phyloP scores from a whole-genome alignment of 35 echinoderm and acorn worm species.

The Nesometra sesokonis region DNA sequence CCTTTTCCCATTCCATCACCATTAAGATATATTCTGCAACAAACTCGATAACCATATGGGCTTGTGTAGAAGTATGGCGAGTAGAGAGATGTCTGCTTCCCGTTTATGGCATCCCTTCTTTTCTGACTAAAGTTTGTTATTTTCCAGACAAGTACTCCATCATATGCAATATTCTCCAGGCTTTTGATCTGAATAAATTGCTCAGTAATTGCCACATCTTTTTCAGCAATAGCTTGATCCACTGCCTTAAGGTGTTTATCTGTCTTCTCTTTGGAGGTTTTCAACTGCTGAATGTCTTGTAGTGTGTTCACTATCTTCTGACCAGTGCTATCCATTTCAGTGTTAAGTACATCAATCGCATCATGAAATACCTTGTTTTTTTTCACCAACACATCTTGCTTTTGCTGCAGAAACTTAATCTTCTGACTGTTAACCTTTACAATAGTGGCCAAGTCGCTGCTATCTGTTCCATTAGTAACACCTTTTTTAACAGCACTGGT shows the following conservation, averaged over 20 bases:
- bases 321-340: background rate
- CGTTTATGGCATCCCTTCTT: background rate
- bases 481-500: background rate
- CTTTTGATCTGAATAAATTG: background rate
- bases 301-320: background rate
- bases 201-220: background rate
- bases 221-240: background rate
- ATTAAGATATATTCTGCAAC: conserved; percentile 34
- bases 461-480: background rate
- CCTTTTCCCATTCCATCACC: conserved; percentile 47
- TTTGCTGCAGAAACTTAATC: background rate
- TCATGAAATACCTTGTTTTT: background rate
- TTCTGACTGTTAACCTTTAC: background rate
- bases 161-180: background rate
- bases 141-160: conserved; percentile 27
- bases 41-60: conserved; percentile 35
- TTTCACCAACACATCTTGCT: background rate
- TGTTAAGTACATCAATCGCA: background rate
- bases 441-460: background rate
- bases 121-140: conserved; percentile 13
- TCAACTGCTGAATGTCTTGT: background rate
- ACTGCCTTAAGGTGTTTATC: background rate
- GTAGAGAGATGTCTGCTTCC: conserved; percentile 14
- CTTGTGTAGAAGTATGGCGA: conserved; percentile 27
- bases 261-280: background rate